Evolutionary conservation across 2,888 invertebrate genomes (phyloP), one percentile per base, ranked within the genome.

Genomic region (Ditula angustiorana): DNA sequence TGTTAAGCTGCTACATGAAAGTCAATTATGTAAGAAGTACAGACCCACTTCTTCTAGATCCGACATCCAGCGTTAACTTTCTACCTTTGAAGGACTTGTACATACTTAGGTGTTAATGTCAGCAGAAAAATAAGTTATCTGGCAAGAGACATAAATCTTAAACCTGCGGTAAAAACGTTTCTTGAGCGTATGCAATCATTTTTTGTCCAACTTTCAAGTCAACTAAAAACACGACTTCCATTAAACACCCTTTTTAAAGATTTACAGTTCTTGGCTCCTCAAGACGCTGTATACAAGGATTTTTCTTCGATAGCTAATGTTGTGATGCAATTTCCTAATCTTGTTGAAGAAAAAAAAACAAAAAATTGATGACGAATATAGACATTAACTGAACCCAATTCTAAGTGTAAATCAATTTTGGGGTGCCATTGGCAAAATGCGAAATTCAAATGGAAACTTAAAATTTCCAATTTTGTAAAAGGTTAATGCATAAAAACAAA

Each of bases 1-100:
- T 68, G 33, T 57, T 66, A 46, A 66, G 68, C 37, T 66, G 63
- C n/a, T 66, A 63, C 46, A 62, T 69, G 52, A 60, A 69, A 58
- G 58, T 33, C 59, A 63, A 66, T 63, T 61, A 62, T 53, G 60
- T 68, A 24, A 62, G 57, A 57, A 61, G 52, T 24, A 41, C 63
- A 35, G 63, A 61, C 30, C 57, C 60, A 47, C 46, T 66, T 62
- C 8, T 11, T 24, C 52, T 63, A 21, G 67, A 69, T 26, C 61
- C 61, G 50, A 67, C 47, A 59, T 66, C 66, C 13, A 46, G 30
- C 2, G 55, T 67, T 5, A 69, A 33, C 33, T 49, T 49, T 49
- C 11, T 49, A n/a, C 49, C 49, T 2, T n/a, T 49, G n/a, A 49
- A 47, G 7, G 47, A 47, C 1, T 3, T 52, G 10, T 52, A 35